These are phyloP conservation scores for Australoheros facetus DNA, from an alignment of 2,797 vertebrate species.

Conservation along the genomic window DNA sequence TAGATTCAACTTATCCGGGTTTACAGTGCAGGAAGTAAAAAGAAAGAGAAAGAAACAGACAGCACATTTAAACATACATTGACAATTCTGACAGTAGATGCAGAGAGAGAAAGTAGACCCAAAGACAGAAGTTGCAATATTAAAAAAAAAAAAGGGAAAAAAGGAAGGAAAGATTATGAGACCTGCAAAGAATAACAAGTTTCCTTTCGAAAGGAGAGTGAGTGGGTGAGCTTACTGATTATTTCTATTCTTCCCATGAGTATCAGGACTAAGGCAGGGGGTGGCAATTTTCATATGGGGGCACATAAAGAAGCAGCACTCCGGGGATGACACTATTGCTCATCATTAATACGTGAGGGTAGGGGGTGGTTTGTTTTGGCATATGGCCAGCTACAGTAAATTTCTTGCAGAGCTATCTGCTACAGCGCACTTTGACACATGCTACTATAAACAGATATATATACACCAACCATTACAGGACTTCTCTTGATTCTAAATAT, in stretches of 20 bases:
- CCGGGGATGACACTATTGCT: constrained; percentile 32
- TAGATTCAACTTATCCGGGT: too few species aligned
- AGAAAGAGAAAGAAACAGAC: background rate
- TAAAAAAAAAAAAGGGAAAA: background rate
- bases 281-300: constrained; percentile 42
- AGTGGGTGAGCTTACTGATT: constrained; percentile 55
- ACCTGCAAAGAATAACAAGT: constrained; percentile 45
- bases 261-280: constrained; percentile 23
- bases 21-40: background rate
- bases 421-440: constrained; percentile 4
- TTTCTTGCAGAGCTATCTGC: constrained; percentile 32
- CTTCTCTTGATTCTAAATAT: background rate
- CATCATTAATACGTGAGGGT: constrained; percentile 40
- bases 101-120: constrained; percentile 29
- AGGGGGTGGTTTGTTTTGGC: background rate
- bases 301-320: constrained; percentile 36
- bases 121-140: constrained; percentile 10
- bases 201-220: constrained; percentile 24
- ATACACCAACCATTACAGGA: background rate
- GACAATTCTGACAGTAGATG: constrained; percentile 44
- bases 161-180: background rate
- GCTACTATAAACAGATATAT: constrained; percentile 1
- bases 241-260: constrained; percentile 50
- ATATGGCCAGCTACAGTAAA: constrained; percentile 25
- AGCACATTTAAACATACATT: constrained; percentile 29